Evolutionary conservation across 1,140 invertebrate species (phyloP), one percentile per base, ranked within the genome.

Genomic region (silkworm (Bombyx mori)): DNA sequence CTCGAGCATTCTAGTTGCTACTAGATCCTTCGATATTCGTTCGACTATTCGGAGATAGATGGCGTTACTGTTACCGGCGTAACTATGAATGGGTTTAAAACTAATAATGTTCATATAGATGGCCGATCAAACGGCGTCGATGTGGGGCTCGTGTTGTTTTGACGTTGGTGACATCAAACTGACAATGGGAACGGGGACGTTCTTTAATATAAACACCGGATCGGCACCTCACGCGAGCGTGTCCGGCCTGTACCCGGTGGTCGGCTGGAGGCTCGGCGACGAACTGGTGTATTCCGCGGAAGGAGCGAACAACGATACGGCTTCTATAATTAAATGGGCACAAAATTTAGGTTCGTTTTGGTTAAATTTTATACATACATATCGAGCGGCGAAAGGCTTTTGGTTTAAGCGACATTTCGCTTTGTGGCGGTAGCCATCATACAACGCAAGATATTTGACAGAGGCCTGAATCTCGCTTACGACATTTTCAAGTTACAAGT

Each of bases 121-220:
- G 79, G 93, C 93, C 8, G 94, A 95, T 80, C 94, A 95, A 83
- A 91, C 96, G 49, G 95, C 96, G 0, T 95, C 98, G 1, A 92
- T 98, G 87, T 98, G 97, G 91, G 98, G 97, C 10, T 94, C 95
- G 0, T 94, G 95, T 62, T 97, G 95, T 73, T 97, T 95, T 75
- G 78, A 91, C 0, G 82, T 89, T 3, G 96, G 96, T 10, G 94
- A 97, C 75, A 89, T 98, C 0, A 99, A 99, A 77, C 85, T 98
- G 12, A 99, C 98, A 0, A 90, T 99, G 88, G 98, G 98, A 1
- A 99, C 97, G 0, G 97, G 98, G 0, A 95, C 94, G 1, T 99
- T 99, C 79, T 79, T 99, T 1, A 92, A 98, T 77, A 89, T 98
- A 7, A 96, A 98, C 73, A 98, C 96, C 2, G 95, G 95, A 1